These are phyloP conservation scores for Anguilla anguilla DNA, from an alignment of 2,797 vertebrate genomes.

Conservation along the genomic window DNA sequence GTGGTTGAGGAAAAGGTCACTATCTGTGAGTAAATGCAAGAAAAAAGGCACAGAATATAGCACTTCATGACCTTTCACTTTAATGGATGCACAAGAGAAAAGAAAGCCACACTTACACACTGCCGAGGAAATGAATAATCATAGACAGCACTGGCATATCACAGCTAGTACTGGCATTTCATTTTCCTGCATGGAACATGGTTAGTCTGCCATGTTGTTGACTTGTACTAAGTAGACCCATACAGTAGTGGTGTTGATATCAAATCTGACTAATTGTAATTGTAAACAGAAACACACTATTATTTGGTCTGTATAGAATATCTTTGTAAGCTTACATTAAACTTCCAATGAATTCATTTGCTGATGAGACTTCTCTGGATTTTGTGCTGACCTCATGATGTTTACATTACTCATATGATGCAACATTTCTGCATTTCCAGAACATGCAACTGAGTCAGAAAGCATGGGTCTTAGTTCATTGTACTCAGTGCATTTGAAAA, in stretches of 20 bases:
- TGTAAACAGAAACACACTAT: neutral
- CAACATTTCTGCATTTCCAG: neutral
- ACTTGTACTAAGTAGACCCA: neutral
- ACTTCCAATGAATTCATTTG: neutral
- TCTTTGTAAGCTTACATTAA: neutral
- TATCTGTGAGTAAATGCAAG: slow-evolving; percentile 21
- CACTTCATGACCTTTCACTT: neutral
- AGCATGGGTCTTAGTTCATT: neutral
- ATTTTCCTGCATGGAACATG: neutral
- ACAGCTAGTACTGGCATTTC: slow-evolving; percentile 1
- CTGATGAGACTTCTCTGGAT: neutral
- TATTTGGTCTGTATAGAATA: neutral
- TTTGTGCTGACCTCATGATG: neutral
- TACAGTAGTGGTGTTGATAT: neutral
- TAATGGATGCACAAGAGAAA: neutral
- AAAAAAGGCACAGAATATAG: neutral
- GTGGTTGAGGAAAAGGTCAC: slow-evolving; percentile 15
- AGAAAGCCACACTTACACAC: neutral
- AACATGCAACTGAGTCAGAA: neutral
- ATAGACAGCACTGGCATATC: neutral
- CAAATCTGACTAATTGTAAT: neutral
- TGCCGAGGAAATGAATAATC: neutral
- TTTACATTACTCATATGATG: neutral
- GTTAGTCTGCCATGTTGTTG: neutral
- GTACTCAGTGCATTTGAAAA: neutral